phyloP scores from a whole-genome alignment of 2,113 vertebrate genomes.

The Sialia sialis region DNA sequence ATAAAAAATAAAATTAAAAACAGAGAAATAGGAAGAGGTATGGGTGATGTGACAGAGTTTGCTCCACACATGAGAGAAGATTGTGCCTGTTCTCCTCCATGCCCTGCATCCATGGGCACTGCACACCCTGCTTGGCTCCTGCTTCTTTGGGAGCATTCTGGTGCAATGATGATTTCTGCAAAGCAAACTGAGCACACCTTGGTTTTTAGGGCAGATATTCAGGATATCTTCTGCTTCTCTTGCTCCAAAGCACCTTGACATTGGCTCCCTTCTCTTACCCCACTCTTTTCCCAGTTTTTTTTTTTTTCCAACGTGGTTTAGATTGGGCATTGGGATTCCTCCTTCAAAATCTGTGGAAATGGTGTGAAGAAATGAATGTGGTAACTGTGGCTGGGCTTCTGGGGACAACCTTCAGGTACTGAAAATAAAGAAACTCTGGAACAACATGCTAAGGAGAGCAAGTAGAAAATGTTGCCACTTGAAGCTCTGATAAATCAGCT shows the following conservation, averaged over 20 bases:
- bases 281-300: neutral
- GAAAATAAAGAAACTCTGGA: neutral
- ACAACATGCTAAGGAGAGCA: neutral
- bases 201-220: neutral
- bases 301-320: neutral
- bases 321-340: neutral
- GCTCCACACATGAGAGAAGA: neutral
- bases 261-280: neutral
- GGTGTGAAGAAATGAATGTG: neutral
- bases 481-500: neutral
- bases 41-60: neutral
- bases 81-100: neutral
- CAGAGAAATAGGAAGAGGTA: neutral
- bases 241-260: neutral
- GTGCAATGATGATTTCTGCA: neutral
- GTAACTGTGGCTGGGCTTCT: neutral
- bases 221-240: neutral
- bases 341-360: neutral
- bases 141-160: neutral
- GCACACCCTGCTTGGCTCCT: accelerated
- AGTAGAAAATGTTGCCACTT: neutral
- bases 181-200: neutral
- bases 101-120: neutral
- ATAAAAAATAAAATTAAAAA: neutral
- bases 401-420: neutral